These are phyloP conservation scores for Papilio polyxenes DNA, from an alignment of 1,140 invertebrate species.

Conservation along the genomic window DNA sequence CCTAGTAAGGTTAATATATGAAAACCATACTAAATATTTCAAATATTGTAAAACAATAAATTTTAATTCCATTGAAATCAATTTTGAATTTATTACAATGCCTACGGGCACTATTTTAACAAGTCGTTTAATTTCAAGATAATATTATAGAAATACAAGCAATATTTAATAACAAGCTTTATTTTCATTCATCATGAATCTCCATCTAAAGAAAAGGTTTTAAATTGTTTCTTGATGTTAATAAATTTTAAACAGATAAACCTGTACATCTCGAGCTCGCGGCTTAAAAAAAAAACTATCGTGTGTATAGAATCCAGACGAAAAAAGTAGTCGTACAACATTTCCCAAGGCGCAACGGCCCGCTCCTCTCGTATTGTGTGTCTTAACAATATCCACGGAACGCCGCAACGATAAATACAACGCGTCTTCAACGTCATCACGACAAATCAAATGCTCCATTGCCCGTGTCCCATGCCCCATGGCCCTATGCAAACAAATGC, in stretches of 20 bases:
- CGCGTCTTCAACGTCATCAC: constrained; percentile 61
- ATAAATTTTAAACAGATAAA: constrained; percentile 81
- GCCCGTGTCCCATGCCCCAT: constrained; percentile 45
- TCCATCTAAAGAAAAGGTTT: constrained; percentile 76
- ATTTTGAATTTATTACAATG: constrained; percentile 12
- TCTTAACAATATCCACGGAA: constrained; percentile 75
- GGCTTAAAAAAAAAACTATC: constrained; percentile 79
- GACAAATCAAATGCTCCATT: constrained; percentile 62
- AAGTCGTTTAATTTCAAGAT: constrained; percentile 28
- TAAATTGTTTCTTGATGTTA: constrained; percentile 80
- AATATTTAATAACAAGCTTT: constrained; percentile 68
- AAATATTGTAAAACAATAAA: background rate
- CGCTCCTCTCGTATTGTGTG: constrained; percentile 76
- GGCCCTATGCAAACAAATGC: constrained; percentile 61
- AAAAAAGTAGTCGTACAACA: constrained; percentile 81
- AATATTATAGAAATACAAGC: constrained; percentile 50
- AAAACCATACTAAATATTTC: background rate
- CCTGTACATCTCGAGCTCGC: constrained; percentile 78
- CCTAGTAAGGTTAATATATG: background rate
- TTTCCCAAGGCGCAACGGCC: constrained; percentile 79
- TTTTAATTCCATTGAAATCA: background rate
- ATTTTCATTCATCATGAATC: constrained; percentile 75
- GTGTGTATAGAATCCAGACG: constrained; percentile 79
- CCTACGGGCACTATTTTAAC: background rate
- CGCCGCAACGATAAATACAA: constrained; percentile 68